Evolutionary conservation across 2,888 invertebrate species (phyloP).

Genomic region (Rhagium mordax): DNA sequence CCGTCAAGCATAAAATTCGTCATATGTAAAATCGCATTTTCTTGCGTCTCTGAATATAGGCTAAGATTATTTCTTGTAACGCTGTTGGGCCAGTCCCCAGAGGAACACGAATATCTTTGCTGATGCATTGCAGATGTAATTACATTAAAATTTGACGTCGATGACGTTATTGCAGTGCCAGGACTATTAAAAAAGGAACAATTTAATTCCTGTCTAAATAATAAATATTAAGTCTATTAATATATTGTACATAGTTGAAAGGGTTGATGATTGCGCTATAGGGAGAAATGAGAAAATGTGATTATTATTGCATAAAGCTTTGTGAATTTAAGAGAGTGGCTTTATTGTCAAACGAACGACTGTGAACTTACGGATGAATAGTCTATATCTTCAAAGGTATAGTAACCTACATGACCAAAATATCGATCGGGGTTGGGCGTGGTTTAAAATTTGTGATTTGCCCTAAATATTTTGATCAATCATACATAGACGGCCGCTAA

Average conservation of each 20-base stretch:
- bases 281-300: slow-evolving; percentile 7
- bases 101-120: too few relatives aligned
- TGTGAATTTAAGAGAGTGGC: slow-evolving; percentile 9
- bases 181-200: too few relatives aligned
- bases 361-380: slow-evolving; percentile 37
- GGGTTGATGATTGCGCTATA: neutral
- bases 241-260: neutral
- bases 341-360: slow-evolving; percentile 21
- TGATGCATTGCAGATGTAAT: too few relatives aligned
- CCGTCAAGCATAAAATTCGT: too few relatives aligned
- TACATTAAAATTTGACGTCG: too few relatives aligned
- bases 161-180: too few relatives aligned
- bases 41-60: too few relatives aligned
- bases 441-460: slow-evolving; percentile 59
- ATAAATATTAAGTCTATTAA: too few relatives aligned
- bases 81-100: too few relatives aligned
- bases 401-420: slow-evolving; percentile 63
- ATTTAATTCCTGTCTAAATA: too few relatives aligned
- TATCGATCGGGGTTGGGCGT: slow-evolving; percentile 65
- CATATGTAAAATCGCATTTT: too few relatives aligned
- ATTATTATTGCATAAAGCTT: slow-evolving; percentile 26
- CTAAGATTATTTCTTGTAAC: too few relatives aligned
- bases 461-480: slow-evolving; percentile 52
- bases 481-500: slow-evolving; percentile 44
- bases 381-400: slow-evolving; percentile 51